Conservation (phyloP, 2,797 vertebrate genomes). For the Syngnathus rostellatus region DNA sequence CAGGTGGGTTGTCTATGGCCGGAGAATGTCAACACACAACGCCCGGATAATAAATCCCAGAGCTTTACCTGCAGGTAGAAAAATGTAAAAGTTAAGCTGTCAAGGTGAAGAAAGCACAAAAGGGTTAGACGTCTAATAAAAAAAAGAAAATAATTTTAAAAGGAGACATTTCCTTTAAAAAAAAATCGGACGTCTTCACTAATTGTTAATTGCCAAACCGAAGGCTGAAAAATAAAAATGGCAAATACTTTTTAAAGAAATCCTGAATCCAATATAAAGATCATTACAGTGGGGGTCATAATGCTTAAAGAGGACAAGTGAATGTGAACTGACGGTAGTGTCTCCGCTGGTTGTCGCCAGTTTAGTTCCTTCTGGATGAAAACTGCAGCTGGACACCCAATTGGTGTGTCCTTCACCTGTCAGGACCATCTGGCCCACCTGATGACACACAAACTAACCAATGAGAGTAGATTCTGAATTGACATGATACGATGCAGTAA, state of each 20-base stretch:
- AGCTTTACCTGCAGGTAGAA: slow-evolving; percentile 32
- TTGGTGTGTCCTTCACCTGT: slow-evolving; percentile 77
- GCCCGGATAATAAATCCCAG: slow-evolving; percentile 33
- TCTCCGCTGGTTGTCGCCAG: slow-evolving; percentile 68
- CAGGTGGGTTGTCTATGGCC: slow-evolving; percentile 39
- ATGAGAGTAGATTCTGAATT: background rate
- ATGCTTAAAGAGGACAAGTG: background rate
- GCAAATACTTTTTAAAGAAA: background rate
- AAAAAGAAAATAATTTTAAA: no score
- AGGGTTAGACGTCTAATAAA: background rate
- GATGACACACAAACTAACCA: background rate
- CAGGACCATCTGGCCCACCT: slow-evolving; percentile 63
- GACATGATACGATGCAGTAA: no score
- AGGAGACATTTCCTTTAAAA: no score
- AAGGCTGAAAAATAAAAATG: no score
- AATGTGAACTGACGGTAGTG: slow-evolving; percentile 20
- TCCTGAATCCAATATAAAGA: background rate
- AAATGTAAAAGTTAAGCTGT: background rate
- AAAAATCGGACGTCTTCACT: no score
- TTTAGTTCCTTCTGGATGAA: slow-evolving; percentile 73
- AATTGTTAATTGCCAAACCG: no score
- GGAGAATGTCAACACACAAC: slow-evolving; percentile 16
- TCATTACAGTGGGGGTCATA: background rate
- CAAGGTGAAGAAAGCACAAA: background rate
- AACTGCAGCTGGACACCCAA: slow-evolving; percentile 78